phyloP scores from a whole-genome alignment of 2,888 invertebrate genomes.

The Pachliopta kotzebuea region DNA sequence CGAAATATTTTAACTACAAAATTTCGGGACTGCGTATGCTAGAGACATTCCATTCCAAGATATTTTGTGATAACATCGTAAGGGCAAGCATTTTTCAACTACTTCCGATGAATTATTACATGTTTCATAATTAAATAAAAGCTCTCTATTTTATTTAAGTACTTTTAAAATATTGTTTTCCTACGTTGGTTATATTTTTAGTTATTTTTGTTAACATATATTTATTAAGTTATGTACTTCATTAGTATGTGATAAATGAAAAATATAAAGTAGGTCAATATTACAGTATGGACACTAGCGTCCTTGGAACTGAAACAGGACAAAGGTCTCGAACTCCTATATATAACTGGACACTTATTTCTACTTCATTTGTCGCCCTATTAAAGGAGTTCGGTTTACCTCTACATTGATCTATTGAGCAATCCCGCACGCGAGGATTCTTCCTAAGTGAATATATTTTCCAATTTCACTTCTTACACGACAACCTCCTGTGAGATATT shows the following conservation, averaged over 20 bases:
- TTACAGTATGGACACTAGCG: constrained; percentile 31
- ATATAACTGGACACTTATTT: constrained; percentile 49
- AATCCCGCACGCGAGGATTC: constrained; percentile 40
- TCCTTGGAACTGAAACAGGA: constrained; percentile 41
- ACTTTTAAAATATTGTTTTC: no score
- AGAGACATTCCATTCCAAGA: constrained; percentile 29
- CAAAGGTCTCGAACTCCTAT: constrained; percentile 50
- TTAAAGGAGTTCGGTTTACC: constrained; percentile 46
- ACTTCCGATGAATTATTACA: background rate
- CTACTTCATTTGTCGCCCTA: constrained; percentile 56
- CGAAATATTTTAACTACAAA: constrained; percentile 4
- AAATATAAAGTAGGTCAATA: constrained; percentile 1
- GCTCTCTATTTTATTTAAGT: no score
- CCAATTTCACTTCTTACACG: constrained; percentile 38
- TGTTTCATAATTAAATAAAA: background rate
- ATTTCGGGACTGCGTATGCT: constrained; percentile 40
- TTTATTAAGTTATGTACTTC: no score
- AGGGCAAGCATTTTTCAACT: background rate
- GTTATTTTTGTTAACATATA: no score
- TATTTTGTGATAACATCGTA: background rate
- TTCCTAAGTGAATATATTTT: constrained; percentile 58
- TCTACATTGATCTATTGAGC: constrained; percentile 55
- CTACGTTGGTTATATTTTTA: no score
- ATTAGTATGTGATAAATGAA: background rate
- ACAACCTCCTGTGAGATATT: constrained; percentile 37